phyloP scores from a whole-genome alignment of 2,797 vertebrate genomes.

The Paratrypauchen microcephalus region DNA sequence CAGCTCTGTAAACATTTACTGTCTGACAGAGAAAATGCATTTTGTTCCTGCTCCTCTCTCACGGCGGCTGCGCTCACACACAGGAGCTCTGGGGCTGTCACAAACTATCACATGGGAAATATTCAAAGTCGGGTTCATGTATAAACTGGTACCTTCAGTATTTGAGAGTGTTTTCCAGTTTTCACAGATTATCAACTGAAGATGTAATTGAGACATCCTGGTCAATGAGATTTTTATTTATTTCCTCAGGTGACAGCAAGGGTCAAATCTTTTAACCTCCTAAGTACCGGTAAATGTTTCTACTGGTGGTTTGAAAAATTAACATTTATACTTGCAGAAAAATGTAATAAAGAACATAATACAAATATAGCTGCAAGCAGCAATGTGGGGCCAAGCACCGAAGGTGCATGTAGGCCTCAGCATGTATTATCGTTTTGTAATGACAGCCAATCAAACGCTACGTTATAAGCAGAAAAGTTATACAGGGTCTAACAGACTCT shows the following conservation, averaged over 20 bases:
- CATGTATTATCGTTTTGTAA: too few relatives aligned
- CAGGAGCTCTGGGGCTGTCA: constrained; percentile 29
- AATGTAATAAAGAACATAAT: too few relatives aligned
- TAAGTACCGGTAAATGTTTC: not conserved
- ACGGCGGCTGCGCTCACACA: constrained; percentile 38
- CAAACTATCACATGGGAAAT: constrained; percentile 14
- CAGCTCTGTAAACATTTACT: constrained; percentile 53
- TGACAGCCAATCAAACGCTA: too few relatives aligned
- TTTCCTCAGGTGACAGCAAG: not conserved
- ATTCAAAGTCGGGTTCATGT: not conserved
- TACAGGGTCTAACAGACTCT: too few relatives aligned
- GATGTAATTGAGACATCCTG: not conserved
- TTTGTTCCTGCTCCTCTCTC: constrained; percentile 53
- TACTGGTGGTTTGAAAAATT: not conserved
- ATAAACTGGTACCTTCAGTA: not conserved
- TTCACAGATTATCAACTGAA: not conserved
- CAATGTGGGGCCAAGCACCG: too few relatives aligned
- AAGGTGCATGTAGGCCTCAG: too few relatives aligned
- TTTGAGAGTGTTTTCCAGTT: not conserved
- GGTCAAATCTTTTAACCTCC: not conserved
- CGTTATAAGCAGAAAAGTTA: too few relatives aligned
- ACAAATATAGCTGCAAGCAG: too few relatives aligned
- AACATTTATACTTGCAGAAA: not conserved
- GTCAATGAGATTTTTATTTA: not conserved
- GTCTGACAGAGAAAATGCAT: constrained; percentile 48